phyloP scores from a whole-genome alignment of 2,113 vertebrate genomes.

The Lophochroa leadbeateri region DNA sequence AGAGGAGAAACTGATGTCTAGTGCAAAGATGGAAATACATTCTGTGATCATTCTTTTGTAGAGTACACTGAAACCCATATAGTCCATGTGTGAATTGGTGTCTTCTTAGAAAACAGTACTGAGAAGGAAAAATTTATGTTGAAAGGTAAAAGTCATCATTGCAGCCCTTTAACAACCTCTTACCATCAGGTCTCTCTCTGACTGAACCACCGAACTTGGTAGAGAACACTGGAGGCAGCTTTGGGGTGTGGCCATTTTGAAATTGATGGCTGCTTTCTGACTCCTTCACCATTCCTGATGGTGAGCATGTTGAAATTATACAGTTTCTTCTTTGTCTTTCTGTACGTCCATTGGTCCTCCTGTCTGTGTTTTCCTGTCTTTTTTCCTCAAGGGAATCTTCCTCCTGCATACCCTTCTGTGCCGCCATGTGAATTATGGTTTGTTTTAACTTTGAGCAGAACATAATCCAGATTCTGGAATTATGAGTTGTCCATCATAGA shows the following conservation, averaged over 20 bases:
- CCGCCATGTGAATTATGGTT: neutral
- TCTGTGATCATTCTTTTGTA: neutral
- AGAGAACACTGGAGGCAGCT: neutral
- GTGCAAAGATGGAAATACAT: neutral
- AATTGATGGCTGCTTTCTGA: neutral
- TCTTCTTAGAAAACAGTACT: neutral
- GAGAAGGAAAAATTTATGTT: neutral
- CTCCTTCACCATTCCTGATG: neutral
- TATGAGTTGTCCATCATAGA: neutral
- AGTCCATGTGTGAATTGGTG: neutral
- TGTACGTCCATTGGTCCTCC: neutral
- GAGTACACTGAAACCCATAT: neutral
- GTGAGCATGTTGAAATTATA: neutral
- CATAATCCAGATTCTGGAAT: neutral
- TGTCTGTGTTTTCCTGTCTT: neutral
- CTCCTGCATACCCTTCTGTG: neutral
- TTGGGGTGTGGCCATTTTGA: neutral
- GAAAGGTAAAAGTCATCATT: neutral
- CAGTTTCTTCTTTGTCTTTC: neutral
- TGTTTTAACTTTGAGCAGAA: neutral
- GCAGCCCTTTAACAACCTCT: neutral
- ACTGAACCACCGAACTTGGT: neutral
- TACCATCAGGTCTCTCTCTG: neutral
- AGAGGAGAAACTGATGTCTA: neutral
- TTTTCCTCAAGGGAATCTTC: neutral